phyloP scores from a whole-genome alignment of 2,797 vertebrate species.

The Falco biarmicus region DNA sequence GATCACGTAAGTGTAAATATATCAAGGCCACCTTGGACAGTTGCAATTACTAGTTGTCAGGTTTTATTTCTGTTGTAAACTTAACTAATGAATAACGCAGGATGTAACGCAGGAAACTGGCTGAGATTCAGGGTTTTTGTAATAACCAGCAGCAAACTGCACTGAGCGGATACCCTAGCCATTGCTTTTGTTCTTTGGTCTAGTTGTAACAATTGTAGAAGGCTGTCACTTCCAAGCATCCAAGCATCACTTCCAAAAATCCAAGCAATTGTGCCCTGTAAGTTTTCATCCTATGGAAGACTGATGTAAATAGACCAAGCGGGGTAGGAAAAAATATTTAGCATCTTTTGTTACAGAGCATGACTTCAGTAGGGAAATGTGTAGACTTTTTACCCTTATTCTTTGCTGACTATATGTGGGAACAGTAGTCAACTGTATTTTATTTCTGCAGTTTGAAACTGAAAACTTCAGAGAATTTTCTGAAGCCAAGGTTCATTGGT shows the following conservation, averaged over 20 bases:
- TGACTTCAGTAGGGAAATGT: not conserved
- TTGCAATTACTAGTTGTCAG: not conserved
- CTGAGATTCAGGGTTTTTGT: not conserved
- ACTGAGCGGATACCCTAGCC: not conserved
- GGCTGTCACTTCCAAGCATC: not conserved
- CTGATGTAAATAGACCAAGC: not conserved
- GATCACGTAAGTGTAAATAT: not conserved
- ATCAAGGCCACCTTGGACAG: not conserved
- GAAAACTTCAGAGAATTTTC: constrained; percentile 7
- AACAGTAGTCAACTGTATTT: not conserved
- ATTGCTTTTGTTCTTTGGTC: not conserved
- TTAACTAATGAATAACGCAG: not conserved
- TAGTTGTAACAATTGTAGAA: not conserved
- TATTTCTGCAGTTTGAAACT: not conserved
- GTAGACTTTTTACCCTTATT: not conserved
- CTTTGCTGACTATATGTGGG: not conserved
- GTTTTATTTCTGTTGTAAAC: not conserved
- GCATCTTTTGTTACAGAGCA: not conserved
- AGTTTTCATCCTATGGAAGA: not conserved
- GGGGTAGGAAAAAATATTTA: not conserved
- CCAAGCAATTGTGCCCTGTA: not conserved
- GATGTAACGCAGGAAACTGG: not conserved
- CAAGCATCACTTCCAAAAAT: not conserved
- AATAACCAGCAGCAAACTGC: not conserved
- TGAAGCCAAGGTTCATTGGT: not conserved